Conservation (phyloP, 2,888 invertebrate genomes). For the Endotricha flammealis region DNA sequence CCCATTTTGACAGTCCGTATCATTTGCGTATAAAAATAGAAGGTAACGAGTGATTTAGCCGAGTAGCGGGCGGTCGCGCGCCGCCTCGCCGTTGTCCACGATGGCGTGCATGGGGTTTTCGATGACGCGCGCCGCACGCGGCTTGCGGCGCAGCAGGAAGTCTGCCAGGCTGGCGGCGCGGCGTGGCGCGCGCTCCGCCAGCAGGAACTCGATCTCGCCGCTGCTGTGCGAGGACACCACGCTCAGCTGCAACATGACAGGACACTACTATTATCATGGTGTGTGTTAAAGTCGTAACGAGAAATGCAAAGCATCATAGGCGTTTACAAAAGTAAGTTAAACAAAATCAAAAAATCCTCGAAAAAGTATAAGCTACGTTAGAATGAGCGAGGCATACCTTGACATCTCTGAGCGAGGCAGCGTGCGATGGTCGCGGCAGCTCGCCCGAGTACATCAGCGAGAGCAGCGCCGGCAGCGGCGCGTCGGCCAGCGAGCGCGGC, state of each 20-base stretch:
- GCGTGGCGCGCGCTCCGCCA: slow-evolving; percentile 26
- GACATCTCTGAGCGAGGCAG: slow-evolving; percentile 31
- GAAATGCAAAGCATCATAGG: no score
- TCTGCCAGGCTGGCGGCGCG: slow-evolving; percentile 44
- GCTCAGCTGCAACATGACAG: no score
- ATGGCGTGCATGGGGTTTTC: slow-evolving; percentile 58
- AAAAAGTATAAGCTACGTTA: no score
- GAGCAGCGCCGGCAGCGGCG: slow-evolving; percentile 34
- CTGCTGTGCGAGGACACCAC: slow-evolving; percentile 35
- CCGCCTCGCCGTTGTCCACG: slow-evolving; percentile 17
- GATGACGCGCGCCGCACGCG: slow-evolving; percentile 41
- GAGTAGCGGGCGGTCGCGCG: background rate
- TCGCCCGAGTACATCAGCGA: slow-evolving; percentile 35
- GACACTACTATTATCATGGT: no score
- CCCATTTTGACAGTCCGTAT: no score
- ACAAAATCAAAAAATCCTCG: no score
- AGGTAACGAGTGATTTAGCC: no score
- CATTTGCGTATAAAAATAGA: no score
- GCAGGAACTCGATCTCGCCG: slow-evolving; percentile 34
- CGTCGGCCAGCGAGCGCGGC: slow-evolving; percentile 53
- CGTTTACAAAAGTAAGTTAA: no score
- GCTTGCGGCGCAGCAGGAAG: slow-evolving; percentile 35
- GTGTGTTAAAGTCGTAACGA: no score
- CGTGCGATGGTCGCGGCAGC: slow-evolving; percentile 26
- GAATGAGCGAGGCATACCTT: no score